Evolutionary conservation across 2,113 vertebrate genomes (phyloP).

Genomic region (Elaphurus davidianus): DNA sequence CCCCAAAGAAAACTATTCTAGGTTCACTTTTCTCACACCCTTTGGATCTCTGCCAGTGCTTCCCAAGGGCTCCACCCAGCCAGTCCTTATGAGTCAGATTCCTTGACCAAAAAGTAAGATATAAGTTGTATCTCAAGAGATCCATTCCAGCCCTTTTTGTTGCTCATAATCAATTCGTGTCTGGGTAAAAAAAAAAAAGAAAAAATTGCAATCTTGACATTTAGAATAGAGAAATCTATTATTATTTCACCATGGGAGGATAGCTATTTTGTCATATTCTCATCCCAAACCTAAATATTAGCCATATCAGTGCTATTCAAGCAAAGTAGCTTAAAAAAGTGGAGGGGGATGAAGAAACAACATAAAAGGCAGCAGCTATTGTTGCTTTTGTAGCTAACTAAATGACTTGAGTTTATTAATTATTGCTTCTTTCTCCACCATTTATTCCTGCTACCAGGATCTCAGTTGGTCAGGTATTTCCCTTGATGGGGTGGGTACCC

Average conservation of each 20-base stretch:
- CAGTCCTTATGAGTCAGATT: background rate
- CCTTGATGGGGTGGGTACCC: background rate
- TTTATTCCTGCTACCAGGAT: background rate
- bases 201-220: background rate
- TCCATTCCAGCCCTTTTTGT: background rate
- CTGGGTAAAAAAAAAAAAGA: background rate
- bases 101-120: background rate
- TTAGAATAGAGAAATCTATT: background rate
- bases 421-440: background rate
- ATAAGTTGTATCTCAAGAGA: background rate
- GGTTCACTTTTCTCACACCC: background rate
- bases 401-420: background rate
- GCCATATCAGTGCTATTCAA: background rate
- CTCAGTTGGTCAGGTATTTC: background rate
- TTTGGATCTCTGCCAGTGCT: background rate
- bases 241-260: background rate
- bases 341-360: background rate
- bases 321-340: background rate
- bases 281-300: background rate
- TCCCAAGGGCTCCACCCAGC: background rate
- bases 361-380: background rate
- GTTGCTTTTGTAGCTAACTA: background rate
- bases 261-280: background rate
- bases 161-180: background rate
- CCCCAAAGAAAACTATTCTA: background rate